Percentiles rank a stretch among this genome's conserved stretches.
Evolutionary conservation across 1,140 invertebrate genomes (phyloP).

Genomic region (Scaptomyza montana): DNA sequence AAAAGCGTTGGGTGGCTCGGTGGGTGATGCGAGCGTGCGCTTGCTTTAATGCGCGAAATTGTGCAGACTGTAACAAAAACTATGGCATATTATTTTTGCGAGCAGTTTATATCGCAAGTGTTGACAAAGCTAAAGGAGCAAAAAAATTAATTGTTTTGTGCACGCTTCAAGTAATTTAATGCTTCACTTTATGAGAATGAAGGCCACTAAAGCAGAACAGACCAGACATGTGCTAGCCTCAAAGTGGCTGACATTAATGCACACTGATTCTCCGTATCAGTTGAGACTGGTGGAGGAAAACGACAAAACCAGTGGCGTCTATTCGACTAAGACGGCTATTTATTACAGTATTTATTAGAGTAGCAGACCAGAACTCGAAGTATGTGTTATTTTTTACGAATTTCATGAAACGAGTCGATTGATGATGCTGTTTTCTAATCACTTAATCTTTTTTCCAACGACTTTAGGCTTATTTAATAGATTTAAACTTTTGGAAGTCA

Average conservation of each 20-base stretch:
- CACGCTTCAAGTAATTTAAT: constrained; percentile 63
- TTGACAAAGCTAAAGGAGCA: constrained; percentile 37
- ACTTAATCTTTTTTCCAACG: constrained; percentile 17
- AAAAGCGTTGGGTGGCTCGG: background rate
- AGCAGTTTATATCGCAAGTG: constrained; percentile 38
- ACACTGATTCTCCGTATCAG: constrained; percentile 4
- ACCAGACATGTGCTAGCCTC: constrained; percentile 30
- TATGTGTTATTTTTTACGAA: constrained; percentile 51
- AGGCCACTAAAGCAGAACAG: constrained; percentile 31
- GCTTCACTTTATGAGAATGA: constrained; percentile 65
- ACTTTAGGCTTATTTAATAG: constrained; percentile 38
- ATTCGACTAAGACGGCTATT: constrained; percentile 49
- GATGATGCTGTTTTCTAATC: constrained; percentile 73
- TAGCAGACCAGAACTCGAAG: background rate
- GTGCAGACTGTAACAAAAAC: constrained; percentile 55
- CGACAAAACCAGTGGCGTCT: constrained; percentile 15
- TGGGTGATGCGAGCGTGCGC: constrained; percentile 52
- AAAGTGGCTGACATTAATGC: constrained; percentile 33
- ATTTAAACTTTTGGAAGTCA: background rate
- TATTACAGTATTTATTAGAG: constrained; percentile 38
- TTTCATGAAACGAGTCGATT: constrained; percentile 66
- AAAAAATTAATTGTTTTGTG: constrained; percentile 34
- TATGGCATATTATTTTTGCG: constrained; percentile 46
- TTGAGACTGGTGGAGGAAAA: background rate
- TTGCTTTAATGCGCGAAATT: constrained; percentile 64